Percentiles rank a stretch among this genome's conserved stretches.
These are phyloP conservation scores for Semicossyphus pulcher DNA, from an alignment of 2,113 vertebrate species.

Conservation along the genomic window DNA sequence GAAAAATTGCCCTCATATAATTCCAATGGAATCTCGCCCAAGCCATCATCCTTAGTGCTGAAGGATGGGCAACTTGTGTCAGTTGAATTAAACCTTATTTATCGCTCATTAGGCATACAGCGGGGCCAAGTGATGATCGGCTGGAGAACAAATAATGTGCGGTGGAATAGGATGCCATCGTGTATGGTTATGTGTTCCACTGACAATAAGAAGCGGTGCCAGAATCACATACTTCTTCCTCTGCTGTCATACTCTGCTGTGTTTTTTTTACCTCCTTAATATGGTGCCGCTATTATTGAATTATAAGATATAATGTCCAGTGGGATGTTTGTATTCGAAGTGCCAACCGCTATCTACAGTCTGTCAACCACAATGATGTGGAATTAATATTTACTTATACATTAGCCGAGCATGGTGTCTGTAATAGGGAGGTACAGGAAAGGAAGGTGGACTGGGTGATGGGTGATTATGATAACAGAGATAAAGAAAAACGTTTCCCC, in stretches of 20 bases:
- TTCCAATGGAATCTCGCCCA: slow-evolving; percentile 75
- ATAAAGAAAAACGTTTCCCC: too few relatives aligned
- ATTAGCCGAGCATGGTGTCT: slow-evolving; percentile 69
- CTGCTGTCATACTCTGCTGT: slow-evolving; percentile 43
- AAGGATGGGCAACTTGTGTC: slow-evolving; percentile 73
- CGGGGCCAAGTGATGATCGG: slow-evolving; percentile 68
- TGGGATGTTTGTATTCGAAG: slow-evolving; percentile 65
- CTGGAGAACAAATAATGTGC: slow-evolving; percentile 78
- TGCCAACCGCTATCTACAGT: slow-evolving; percentile 49
- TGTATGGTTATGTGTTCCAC: slow-evolving; percentile 66
- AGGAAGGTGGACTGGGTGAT: slow-evolving; percentile 42
- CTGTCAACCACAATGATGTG: slow-evolving; percentile 63
- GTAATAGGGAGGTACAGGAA: slow-evolving; percentile 66
- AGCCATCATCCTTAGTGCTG: slow-evolving; percentile 74
- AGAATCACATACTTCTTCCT: slow-evolving; percentile 68
- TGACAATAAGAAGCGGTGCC: slow-evolving; percentile 64
- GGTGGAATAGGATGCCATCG: slow-evolving; percentile 64
- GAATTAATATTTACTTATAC: slow-evolving; percentile 80
- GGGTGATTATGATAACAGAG: slow-evolving; percentile 50
- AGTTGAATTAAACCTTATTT: slow-evolving; percentile 79
- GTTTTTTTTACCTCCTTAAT: slow-evolving; percentile 25
- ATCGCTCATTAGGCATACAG: slow-evolving; percentile 76
- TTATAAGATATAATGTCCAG: slow-evolving; percentile 66
- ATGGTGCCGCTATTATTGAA: slow-evolving; percentile 72
- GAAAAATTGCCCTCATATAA: slow-evolving; percentile 84